Conservation (phyloP, 2,113 vertebrate genomes). For the Ameiurus melas region DNA sequence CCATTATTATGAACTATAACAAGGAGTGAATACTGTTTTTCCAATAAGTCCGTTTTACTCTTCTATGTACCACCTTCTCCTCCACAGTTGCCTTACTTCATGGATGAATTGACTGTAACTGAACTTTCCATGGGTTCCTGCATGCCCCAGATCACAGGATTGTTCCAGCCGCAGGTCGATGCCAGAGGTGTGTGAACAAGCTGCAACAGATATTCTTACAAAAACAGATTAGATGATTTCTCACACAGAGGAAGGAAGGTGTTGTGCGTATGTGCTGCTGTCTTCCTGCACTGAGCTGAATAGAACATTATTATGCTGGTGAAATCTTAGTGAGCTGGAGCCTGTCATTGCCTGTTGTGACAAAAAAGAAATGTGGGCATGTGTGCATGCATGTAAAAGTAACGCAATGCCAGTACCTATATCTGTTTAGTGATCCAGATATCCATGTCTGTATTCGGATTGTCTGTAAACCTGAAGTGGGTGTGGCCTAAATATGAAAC, state of each 20-base stretch:
- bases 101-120: slow-evolving; percentile 84
- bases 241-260: not conserved
- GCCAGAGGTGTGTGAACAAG: slow-evolving; percentile 71
- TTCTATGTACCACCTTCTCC: slow-evolving; percentile 22
- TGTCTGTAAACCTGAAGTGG: no score
- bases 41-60: not conserved
- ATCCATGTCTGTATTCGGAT: no score
- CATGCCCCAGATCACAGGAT: slow-evolving; percentile 75
- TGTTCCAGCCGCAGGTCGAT: slow-evolving; percentile 76
- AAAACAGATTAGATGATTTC: slow-evolving; percentile 35
- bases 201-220: slow-evolving; percentile 19
- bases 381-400: not conserved
- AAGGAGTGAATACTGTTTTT: not conserved
- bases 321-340: not conserved
- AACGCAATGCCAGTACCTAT: not conserved
- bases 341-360: not conserved
- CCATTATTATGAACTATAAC: not conserved
- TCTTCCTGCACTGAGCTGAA: not conserved
- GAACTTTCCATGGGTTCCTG: slow-evolving; percentile 86
- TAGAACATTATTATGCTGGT: not conserved
- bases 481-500: no score
- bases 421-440: not conserved
- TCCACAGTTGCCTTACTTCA: slow-evolving; percentile 84
- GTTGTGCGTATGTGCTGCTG: not conserved
- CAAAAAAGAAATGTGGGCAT: not conserved